Percentiles rank a stretch among this genome's conserved stretches.
These are phyloP conservation scores for Nylanderia fulva DNA, from an alignment of 1,140 invertebrate species.

Conservation along the genomic window DNA sequence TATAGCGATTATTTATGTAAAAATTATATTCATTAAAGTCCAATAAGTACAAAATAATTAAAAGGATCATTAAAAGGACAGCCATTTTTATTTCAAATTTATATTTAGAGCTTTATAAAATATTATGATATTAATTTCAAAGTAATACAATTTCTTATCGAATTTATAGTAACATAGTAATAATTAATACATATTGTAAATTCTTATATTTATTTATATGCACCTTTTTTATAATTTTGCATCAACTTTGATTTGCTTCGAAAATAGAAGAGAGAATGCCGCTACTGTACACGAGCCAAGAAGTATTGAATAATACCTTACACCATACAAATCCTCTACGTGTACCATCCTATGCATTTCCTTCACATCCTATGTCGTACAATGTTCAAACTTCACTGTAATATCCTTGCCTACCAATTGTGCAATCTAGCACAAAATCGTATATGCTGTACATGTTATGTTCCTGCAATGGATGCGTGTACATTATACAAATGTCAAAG, in stretches of 20 bases:
- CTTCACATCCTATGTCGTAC: slow-evolving; percentile 80
- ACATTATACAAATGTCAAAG: slow-evolving; percentile 77
- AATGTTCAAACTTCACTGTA: slow-evolving; percentile 80
- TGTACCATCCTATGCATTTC: slow-evolving; percentile 80
- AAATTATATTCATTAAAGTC: not conserved
- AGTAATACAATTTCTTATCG: slow-evolving; percentile 24
- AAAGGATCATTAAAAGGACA: not conserved
- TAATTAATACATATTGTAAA: slow-evolving; percentile 13
- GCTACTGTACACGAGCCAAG: slow-evolving; percentile 85
- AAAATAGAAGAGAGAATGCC: slow-evolving; percentile 85
- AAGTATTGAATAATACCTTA: slow-evolving; percentile 85
- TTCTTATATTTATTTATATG: slow-evolving; percentile 56
- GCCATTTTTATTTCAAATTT: too few relatives aligned
- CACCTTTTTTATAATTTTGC: slow-evolving; percentile 79
- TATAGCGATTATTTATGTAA: not conserved
- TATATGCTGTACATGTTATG: slow-evolving; percentile 70
- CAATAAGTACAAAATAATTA: not conserved
- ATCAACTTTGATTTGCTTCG: slow-evolving; percentile 80
- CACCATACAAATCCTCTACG: slow-evolving; percentile 82
- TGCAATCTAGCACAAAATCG: slow-evolving; percentile 67
- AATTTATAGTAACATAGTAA: not conserved
- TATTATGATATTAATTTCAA: not conserved
- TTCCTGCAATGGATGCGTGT: slow-evolving; percentile 70
- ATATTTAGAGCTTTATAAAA: slow-evolving; percentile 5
- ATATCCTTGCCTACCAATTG: slow-evolving; percentile 64